A percentile compares a stretch with the other conserved stretches of the same genome.
Evolutionary conservation across 2,797 vertebrate species (phyloP).

Genomic region (Glyptemys insculpta): DNA sequence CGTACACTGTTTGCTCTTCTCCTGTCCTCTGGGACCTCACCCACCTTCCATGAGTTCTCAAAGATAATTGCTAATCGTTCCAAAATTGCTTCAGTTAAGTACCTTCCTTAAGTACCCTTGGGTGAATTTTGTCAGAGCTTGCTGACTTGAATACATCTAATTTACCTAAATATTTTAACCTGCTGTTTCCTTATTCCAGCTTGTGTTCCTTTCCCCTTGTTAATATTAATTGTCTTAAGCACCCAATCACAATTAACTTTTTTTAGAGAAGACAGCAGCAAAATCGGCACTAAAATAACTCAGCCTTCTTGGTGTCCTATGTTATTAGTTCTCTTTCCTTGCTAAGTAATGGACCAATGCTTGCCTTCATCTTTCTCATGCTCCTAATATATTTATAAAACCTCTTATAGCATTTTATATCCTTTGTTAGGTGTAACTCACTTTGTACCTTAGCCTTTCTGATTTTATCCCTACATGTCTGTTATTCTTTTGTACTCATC

Average conservation of each 20-base stretch:
- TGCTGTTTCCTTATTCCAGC: not conserved
- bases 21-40: not conserved
- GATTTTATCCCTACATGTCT: no score
- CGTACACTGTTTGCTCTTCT: not conserved
- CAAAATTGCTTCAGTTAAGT: not conserved
- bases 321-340: not conserved
- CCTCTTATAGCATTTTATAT: not conserved
- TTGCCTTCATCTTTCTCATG: not conserved
- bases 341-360: not conserved
- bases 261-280: not conserved
- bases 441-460: not conserved
- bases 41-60: not conserved
- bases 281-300: not conserved
- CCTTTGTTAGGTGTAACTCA: not conserved
- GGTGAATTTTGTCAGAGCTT: not conserved
- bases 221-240: not conserved
- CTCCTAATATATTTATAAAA: not conserved
- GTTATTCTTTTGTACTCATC: no score
- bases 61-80: not conserved
- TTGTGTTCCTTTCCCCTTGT: not conserved
- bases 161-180: not conserved
- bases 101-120: not conserved
- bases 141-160: not conserved
- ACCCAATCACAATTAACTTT: not conserved
- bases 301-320: not conserved